Conservation (phyloP, 1,140 invertebrate species). For the Microplitis demolitor region DNA sequence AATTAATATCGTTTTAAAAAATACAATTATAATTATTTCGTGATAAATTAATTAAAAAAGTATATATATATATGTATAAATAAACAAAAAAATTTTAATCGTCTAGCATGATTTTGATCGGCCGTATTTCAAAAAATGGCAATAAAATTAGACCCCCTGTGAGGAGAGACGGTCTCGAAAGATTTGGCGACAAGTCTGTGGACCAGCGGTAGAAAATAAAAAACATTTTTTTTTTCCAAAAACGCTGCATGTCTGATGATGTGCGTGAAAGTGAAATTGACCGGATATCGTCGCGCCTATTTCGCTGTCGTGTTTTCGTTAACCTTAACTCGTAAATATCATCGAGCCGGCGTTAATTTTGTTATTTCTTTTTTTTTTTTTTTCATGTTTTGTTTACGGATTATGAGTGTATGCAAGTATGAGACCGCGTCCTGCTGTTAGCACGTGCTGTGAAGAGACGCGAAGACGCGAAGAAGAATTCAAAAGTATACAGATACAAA, state of each 20-base stretch:
- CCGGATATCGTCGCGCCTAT: slow-evolving; percentile 7
- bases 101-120: neutral
- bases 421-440: slow-evolving; percentile 9
- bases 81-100: too few species aligned
- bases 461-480: slow-evolving; percentile 1
- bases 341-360: neutral
- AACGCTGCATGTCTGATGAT: neutral
- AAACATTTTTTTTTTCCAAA: slow-evolving; percentile 9
- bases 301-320: neutral
- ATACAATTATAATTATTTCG: too few species aligned
- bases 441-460: slow-evolving; percentile 16
- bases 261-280: neutral
- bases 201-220: neutral
- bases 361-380: neutral
- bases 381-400: neutral
- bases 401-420: neutral
- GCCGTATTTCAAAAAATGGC: neutral
- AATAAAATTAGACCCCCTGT: slow-evolving; percentile 31
- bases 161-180: slow-evolving; percentile 26
- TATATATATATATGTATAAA: too few species aligned
- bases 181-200: slow-evolving; percentile 30
- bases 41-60: neutral
- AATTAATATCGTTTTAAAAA: neutral
- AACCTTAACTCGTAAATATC: neutral
- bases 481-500: slow-evolving; percentile 18